Base-by-base conservation (phyloP, 2,113 vertebrate genomes). In the Oryctolagus cuniculus region DNA sequence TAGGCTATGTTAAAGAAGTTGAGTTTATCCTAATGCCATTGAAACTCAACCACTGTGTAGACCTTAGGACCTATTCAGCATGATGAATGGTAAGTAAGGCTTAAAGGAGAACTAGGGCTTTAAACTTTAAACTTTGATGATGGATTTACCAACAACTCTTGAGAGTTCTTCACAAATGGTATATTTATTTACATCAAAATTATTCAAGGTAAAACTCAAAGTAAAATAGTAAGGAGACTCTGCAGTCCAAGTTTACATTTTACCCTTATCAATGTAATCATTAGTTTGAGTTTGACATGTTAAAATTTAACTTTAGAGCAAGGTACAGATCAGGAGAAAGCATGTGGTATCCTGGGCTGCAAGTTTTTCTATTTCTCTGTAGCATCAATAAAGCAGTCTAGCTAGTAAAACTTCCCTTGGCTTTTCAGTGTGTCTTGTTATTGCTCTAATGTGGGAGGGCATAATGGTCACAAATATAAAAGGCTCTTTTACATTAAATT, bases 401-500 rank as follows among this genome's bases (percentile, higher is more conserved):
- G 38, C 82, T 96, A 66, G 81, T 73, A 93, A 94, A 73, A 6
- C 87, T 96, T 89, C 27, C 2, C 31, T 66, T 93, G 12, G 83
- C 74, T 96, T 96, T 97, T 93, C 49, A 67, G 0, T 74, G 74
- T 95, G n/a, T 94, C 91, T 25, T 89, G 27, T 89, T 85, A 77
- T 91, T 93, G 22, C 64, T 94, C 31, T 96, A 90, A 94, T 95
- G 31, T 67, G 72, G 69, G 34, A 97, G 64, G 53, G 66, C 55
- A 92, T 51, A 74, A 88, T 89, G 94, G 92, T 77, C 85, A 95
- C 25, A 17, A 94, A 38, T 85, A 91, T 81, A 95, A 96, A 96
- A 92, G 79, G 4, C 73, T 58, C 7, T 94, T 95, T 96, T 96
- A 92, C 29, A 96, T 95, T 95, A 97, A 87, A 96, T 97, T 96